A percentile compares a stretch with the other conserved stretches of the same genome.
These are phyloP conservation scores for Drosophila pseudoobscura DNA, from an alignment of 1,140 invertebrate species.

Conservation along the genomic window DNA sequence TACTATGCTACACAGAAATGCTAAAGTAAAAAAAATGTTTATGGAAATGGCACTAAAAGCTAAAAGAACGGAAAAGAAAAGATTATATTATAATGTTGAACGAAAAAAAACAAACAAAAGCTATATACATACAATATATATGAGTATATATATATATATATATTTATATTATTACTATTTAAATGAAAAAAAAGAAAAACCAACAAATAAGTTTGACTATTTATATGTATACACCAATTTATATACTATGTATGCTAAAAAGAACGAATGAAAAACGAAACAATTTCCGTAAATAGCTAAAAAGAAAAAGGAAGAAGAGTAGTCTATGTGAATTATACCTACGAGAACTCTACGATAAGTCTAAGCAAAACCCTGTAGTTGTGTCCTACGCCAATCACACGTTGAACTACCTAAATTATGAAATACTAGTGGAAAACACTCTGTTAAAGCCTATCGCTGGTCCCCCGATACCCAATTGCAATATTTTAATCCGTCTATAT, in stretches of 20 bases:
- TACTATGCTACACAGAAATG: slow-evolving; percentile 38
- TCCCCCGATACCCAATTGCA: slow-evolving; percentile 37
- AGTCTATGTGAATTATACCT: slow-evolving; percentile 67
- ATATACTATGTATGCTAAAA: slow-evolving; percentile 59
- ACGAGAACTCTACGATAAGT: slow-evolving; percentile 53
- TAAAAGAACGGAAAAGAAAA: slow-evolving; percentile 27
- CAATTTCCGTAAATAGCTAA: slow-evolving; percentile 66
- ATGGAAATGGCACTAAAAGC: slow-evolving; percentile 33
- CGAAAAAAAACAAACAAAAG: slow-evolving; percentile 54
- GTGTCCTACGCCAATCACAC: slow-evolving; percentile 74
- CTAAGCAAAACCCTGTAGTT: slow-evolving; percentile 69
- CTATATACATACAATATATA: slow-evolving; percentile 67
- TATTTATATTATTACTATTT: slow-evolving; percentile 69
- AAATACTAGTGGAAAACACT: slow-evolving; percentile 26
- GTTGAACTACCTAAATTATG: slow-evolving; percentile 36
- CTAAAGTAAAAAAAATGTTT: slow-evolving; percentile 38
- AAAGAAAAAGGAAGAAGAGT: slow-evolving; percentile 21
- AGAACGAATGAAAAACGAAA: slow-evolving; percentile 43
- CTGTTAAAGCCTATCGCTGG: slow-evolving; percentile 36
- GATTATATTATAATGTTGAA: slow-evolving; percentile 76
- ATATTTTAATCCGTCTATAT: slow-evolving; percentile 73
- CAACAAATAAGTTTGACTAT: slow-evolving; percentile 73
- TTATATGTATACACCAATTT: slow-evolving; percentile 76
- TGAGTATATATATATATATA: slow-evolving; percentile 49
- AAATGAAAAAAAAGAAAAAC: slow-evolving; percentile 36